Percentiles rank a stretch among this genome's conserved stretches.
Evolutionary conservation across 2,797 vertebrate genomes (phyloP).

Genomic region (Spinus olivaceus): DNA sequence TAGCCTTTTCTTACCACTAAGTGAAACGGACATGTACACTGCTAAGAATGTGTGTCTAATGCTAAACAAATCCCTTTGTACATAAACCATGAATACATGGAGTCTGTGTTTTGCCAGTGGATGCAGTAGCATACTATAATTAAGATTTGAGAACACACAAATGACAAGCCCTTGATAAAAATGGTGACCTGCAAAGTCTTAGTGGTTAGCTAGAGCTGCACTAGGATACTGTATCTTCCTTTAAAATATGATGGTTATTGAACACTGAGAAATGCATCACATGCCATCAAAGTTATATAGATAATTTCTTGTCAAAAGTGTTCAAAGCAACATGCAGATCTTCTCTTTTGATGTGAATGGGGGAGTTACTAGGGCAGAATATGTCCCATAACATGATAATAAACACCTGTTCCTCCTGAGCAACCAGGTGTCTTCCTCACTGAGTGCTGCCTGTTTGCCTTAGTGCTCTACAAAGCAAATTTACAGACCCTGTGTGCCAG

Average conservation of each 20-base stretch:
- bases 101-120: neutral
- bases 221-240: neutral
- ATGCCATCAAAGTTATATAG: neutral
- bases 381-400: neutral
- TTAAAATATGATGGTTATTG: neutral
- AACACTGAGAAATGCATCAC: neutral
- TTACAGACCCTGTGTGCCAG: neutral
- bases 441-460: neutral
- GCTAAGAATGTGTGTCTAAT: neutral
- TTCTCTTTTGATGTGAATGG: neutral
- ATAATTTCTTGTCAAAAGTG: neutral
- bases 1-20: neutral
- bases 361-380: neutral
- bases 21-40: neutral
- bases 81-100: neutral
- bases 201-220: neutral
- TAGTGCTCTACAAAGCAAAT: neutral
- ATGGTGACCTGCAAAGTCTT: neutral
- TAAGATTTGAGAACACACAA: neutral
- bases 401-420: neutral
- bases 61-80: conserved; percentile 2
- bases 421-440: neutral
- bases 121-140: neutral
- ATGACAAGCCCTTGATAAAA: neutral
- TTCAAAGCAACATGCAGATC: neutral